phyloP scores from a whole-genome alignment of 2,113 vertebrate species.

The Macaca mulatta region DNA sequence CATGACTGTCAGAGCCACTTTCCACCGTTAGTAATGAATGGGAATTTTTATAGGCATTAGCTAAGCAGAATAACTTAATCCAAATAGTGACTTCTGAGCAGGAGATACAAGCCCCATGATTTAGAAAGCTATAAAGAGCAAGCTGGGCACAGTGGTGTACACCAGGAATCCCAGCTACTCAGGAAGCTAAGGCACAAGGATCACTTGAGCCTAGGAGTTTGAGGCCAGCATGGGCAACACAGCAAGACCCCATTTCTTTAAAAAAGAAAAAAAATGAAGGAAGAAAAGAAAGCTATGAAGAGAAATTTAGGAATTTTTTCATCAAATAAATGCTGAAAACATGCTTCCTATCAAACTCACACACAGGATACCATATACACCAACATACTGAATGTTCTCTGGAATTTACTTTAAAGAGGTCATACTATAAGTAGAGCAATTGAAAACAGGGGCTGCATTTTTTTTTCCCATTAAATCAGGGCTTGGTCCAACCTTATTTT shows the following conservation, averaged over 20 bases:
- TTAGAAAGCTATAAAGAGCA: background rate
- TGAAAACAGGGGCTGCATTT: background rate
- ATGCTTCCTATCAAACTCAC: background rate
- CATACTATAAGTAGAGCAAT: background rate
- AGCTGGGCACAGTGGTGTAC: background rate
- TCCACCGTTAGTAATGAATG: conserved; percentile 27
- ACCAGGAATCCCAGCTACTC: background rate
- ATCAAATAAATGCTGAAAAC: background rate
- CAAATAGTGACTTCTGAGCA: conserved; percentile 23
- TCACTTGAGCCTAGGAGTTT: background rate
- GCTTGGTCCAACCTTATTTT: background rate
- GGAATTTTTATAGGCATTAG: conserved; percentile 24
- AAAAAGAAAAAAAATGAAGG: background rate
- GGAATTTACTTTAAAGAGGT: background rate
- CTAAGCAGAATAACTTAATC: background rate
- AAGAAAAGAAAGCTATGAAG: background rate
- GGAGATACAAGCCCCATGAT: background rate
- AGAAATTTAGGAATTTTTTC: background rate
- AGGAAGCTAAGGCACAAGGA: background rate
- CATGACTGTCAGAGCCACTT: background rate
- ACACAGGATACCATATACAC: background rate
- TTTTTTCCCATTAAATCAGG: background rate
- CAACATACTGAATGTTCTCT: background rate
- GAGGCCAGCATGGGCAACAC: background rate
- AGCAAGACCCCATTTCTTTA: background rate